Percentiles rank a stretch among this genome's conserved stretches.
These are phyloP conservation scores for Perca fluviatilis DNA, from an alignment of 2,113 vertebrate species.

Conservation along the genomic window DNA sequence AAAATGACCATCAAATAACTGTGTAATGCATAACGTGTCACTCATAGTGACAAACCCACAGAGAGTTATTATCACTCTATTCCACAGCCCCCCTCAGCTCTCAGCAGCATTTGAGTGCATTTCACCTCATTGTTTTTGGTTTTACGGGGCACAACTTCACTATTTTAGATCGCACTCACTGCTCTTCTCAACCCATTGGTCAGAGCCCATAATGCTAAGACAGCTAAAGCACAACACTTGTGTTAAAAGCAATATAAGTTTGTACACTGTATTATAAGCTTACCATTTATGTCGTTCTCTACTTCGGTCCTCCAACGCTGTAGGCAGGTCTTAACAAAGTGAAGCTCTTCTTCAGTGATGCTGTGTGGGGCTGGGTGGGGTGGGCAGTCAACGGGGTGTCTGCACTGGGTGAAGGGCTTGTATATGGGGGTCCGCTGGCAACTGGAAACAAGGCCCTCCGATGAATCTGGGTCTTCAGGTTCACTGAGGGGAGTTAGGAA, in stretches of 20 bases:
- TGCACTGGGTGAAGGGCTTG: slow-evolving; percentile 77
- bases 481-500: slow-evolving; percentile 62
- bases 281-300: slow-evolving; percentile 92
- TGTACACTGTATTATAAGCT: background rate
- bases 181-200: no score
- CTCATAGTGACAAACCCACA: no score
- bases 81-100: background rate
- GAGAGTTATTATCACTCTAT: no score
- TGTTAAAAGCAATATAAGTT: background rate
- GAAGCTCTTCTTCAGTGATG: slow-evolving; percentile 88
- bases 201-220: background rate
- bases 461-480: slow-evolving; percentile 45
- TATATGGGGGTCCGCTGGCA: slow-evolving; percentile 72
- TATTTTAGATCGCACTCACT: no score
- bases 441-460: slow-evolving; percentile 61
- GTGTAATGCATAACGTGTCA: no score
- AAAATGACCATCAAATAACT: no score
- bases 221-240: background rate
- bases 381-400: slow-evolving; percentile 65
- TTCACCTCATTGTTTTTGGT: no score
- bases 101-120: background rate
- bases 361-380: slow-evolving; percentile 85
- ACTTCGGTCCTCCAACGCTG: slow-evolving; percentile 94
- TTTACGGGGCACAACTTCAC: no score
- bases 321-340: slow-evolving; percentile 89